A percentile compares a stretch with the other conserved stretches of the same genome.
Conservation (phyloP, 1,140 invertebrate genomes). For the Rhyzopertha dominica region DNA sequence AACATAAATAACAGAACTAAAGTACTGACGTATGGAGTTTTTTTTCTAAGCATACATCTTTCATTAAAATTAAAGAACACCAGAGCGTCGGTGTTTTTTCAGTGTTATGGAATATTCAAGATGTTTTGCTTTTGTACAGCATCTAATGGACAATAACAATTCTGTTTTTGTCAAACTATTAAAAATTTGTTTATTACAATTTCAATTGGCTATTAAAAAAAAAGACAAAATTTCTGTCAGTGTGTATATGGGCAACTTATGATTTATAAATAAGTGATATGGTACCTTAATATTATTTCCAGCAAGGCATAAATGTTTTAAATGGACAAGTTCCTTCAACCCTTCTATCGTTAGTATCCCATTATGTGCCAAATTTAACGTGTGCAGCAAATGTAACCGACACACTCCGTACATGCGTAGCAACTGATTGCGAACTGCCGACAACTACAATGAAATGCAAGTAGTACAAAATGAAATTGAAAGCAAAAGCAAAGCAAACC, state of each 20-base stretch:
- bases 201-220: no score
- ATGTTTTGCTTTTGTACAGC: no score
- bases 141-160: no score
- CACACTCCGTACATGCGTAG: constrained; percentile 82
- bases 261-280: no score
- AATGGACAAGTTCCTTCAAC: constrained; percentile 73
- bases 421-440: constrained; percentile 76
- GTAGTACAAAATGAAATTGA: constrained; percentile 6
- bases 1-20: no score
- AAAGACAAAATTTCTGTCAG: constrained; percentile 5
- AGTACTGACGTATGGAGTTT: background rate
- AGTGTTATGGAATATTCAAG: no score
- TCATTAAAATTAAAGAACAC: background rate
- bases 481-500: constrained; percentile 47
- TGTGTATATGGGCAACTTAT: no score
- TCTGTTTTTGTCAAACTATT: no score
- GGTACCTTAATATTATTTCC: constrained; percentile 67
- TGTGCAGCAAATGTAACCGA: constrained; percentile 69
- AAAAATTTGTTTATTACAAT: no score
- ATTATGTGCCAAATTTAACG: constrained; percentile 81
- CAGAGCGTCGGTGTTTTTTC: no score
- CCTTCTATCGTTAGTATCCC: constrained; percentile 84
- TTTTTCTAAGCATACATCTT: background rate
- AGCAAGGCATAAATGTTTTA: constrained; percentile 70
- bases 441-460: constrained; percentile 58